Conservation (phyloP, 1,140 invertebrate genomes). For the Hesperophylax magnus region DNA sequence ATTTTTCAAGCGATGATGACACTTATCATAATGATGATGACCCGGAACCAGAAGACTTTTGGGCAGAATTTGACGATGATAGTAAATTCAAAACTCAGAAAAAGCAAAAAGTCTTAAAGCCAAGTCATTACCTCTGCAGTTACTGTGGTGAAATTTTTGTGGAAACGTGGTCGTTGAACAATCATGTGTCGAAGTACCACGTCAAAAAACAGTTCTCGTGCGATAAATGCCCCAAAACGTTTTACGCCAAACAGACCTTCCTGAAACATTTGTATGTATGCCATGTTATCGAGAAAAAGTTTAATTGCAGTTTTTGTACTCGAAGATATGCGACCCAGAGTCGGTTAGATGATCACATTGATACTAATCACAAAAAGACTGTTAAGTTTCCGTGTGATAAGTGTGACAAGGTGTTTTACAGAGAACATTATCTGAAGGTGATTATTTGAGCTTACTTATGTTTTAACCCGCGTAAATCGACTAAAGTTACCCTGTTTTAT, state of each 20-base stretch:
- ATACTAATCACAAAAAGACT: not conserved
- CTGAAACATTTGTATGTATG: not conserved
- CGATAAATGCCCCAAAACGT: conserved; percentile 23
- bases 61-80: not conserved
- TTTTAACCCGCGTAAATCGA: no score
- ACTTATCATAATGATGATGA: not conserved
- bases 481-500: no score
- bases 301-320: no score
- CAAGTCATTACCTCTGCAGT: not conserved
- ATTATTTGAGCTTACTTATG: no score
- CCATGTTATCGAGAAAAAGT: no score
- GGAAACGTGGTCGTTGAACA: not conserved
- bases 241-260: not conserved
- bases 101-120: no score
- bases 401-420: conserved; percentile 16
- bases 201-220: not conserved
- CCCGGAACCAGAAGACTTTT: not conserved
- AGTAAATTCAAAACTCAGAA: no score
- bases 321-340: no score
- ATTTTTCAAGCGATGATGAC: not conserved
- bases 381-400: conserved; percentile 24
- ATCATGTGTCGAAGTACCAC: conserved; percentile 6
- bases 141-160: not conserved
- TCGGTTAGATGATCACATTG: no score
- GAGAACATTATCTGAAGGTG: not conserved